Conservation (phyloP, 2,888 invertebrate species). For the Xestia ashworthii region DNA sequence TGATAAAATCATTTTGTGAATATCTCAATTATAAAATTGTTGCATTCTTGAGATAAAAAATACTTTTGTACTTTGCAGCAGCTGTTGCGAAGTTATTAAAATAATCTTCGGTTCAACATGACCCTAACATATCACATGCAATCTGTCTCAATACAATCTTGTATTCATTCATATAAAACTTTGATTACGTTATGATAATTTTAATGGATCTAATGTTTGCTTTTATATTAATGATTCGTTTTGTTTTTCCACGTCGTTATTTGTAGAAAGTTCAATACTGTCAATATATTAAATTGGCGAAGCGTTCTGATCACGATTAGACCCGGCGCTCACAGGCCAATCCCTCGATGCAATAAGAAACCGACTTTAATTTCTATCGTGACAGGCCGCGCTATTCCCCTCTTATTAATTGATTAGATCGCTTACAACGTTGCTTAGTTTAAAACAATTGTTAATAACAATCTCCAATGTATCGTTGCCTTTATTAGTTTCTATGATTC, state of each 20-base stretch:
- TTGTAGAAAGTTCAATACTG: conserved; percentile 73
- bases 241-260: conserved; percentile 70
- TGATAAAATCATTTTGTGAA: conserved; percentile 55
- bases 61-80: neutral
- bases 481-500: conserved; percentile 42
- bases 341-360: conserved; percentile 77
- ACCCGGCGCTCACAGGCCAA: conserved; percentile 68
- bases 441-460: conserved; percentile 58
- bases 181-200: conserved; percentile 34
- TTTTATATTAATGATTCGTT: conserved; percentile 62
- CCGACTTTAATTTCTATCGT: conserved; percentile 79
- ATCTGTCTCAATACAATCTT: neutral
- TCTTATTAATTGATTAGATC: conserved; percentile 83
- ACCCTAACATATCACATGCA: neutral
- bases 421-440: conserved; percentile 63
- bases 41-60: conserved; percentile 27
- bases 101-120: neutral
- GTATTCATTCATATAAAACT: neutral
- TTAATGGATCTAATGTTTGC: conserved; percentile 37
- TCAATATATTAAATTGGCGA: conserved; percentile 79
- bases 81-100: neutral
- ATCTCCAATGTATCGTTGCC: conserved; percentile 49
- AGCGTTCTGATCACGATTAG: conserved; percentile 80
- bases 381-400: conserved; percentile 72
- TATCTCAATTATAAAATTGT: conserved; percentile 53